Evolutionary conservation across 1,140 invertebrate genomes (phyloP).

Genomic region (Drosophila funebris): DNA sequence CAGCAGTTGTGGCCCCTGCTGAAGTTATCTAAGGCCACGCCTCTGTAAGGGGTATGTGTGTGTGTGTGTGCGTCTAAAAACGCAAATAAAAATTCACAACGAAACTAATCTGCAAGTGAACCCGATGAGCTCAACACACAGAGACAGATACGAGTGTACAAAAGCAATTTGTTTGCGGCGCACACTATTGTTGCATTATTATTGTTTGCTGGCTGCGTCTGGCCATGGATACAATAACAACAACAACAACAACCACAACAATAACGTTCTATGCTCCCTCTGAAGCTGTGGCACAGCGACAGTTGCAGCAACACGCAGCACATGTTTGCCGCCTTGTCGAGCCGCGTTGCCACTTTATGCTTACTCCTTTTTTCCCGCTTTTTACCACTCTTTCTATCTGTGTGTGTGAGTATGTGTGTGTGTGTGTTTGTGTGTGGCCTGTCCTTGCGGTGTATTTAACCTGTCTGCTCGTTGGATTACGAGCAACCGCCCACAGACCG

Average conservation of each 20-base stretch:
- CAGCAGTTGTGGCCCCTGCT: background rate
- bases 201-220: conserved; percentile 76
- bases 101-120: conserved; percentile 80
- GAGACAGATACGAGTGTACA: conserved; percentile 16
- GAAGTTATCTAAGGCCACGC: conserved; percentile 33
- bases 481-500: conserved; percentile 58
- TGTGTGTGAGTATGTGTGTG: conserved; percentile 7
- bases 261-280: background rate
- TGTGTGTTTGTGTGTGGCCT: conserved; percentile 52
- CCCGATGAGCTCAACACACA: conserved; percentile 46
- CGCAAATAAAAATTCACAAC: conserved; percentile 61
- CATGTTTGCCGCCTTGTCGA: conserved; percentile 49
- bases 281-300: conserved; percentile 13
- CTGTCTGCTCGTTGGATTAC: conserved; percentile 82
- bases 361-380: conserved; percentile 40
- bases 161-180: conserved; percentile 80
- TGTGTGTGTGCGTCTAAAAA: conserved; percentile 47
- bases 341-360: conserved; percentile 65
- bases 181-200: conserved; percentile 81
- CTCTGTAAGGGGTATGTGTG: conserved; percentile 42
- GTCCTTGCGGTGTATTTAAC: conserved; percentile 82
- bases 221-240: conserved; percentile 36
- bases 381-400: conserved; percentile 5
- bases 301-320: conserved; percentile 41
- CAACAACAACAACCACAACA: too few relatives aligned